Conservation (phyloP, 1,140 invertebrate species). For the Scaptomyza hsui region DNA sequence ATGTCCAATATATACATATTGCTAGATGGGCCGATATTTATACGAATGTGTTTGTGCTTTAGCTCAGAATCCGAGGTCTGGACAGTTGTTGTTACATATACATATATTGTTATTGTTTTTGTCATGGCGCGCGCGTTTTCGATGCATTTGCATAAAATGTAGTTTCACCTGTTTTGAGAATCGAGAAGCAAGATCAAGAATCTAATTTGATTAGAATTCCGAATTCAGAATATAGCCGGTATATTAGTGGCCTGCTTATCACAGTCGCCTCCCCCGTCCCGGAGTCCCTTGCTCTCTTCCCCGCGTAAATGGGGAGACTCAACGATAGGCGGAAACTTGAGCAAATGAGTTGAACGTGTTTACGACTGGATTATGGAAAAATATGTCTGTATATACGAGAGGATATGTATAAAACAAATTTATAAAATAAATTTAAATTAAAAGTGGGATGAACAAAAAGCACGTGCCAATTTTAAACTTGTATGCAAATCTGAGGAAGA, state of each 20-base stretch:
- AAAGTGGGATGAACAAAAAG: no score
- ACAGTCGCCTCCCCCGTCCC: background rate
- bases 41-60: slow-evolving; percentile 36
- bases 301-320: background rate
- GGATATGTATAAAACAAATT: background rate
- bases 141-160: slow-evolving; percentile 79
- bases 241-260: slow-evolving; percentile 1
- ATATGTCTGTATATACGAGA: background rate
- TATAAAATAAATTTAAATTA: background rate
- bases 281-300: no score
- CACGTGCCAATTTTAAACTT: no score
- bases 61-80: slow-evolving; percentile 24
- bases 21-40: slow-evolving; percentile 14
- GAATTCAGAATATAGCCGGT: slow-evolving; percentile 16
- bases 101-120: slow-evolving; percentile 40
- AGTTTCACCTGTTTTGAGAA: slow-evolving; percentile 70
- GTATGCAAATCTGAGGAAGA: no score
- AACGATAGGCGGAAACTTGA: slow-evolving; percentile 5
- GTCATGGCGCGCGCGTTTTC: slow-evolving; percentile 33
- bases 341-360: slow-evolving; percentile 16
- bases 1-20: background rate
- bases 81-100: slow-evolving; percentile 46
- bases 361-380: background rate
- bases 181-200: slow-evolving; percentile 32
- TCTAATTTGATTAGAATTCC: slow-evolving; percentile 13